These are phyloP conservation scores for Dicrostonyx torquatus DNA, from an alignment of 2,797 vertebrate genomes.

Conservation along the genomic window DNA sequence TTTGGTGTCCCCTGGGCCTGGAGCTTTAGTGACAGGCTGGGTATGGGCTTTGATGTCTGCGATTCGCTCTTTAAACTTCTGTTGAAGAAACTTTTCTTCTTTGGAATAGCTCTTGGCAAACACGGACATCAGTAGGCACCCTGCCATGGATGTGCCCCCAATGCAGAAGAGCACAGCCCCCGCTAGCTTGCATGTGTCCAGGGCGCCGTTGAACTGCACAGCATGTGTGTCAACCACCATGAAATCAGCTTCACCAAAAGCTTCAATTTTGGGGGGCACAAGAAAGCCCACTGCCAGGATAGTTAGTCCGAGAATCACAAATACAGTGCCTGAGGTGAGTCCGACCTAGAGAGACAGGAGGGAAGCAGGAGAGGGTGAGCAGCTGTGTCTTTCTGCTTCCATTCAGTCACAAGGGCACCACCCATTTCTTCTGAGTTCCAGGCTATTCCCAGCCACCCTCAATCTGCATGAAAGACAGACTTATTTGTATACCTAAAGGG, in stretches of 20 bases:
- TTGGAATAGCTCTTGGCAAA: slow-evolving; percentile 96
- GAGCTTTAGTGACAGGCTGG: slow-evolving; percentile 93
- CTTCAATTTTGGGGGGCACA: slow-evolving; percentile 94
- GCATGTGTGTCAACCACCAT: slow-evolving; percentile 91
- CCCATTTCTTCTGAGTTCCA: background rate
- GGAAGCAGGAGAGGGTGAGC: background rate
- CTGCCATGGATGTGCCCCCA: slow-evolving; percentile 93
- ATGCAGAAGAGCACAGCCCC: slow-evolving; percentile 96
- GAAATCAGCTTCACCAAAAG: slow-evolving; percentile 95
- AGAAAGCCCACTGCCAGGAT: slow-evolving; percentile 95
- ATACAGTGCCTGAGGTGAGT: slow-evolving; percentile 93
- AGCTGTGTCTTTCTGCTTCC: no score
- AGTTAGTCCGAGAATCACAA: slow-evolving; percentile 93
- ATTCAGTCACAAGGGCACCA: background rate
- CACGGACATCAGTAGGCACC: slow-evolving; percentile 93
- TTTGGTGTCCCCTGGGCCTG: slow-evolving; percentile 93
- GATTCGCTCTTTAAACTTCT: slow-evolving; percentile 96
- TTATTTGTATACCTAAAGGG: background rate
- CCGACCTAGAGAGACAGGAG: slow-evolving; percentile 90
- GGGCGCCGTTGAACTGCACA: slow-evolving; percentile 93
- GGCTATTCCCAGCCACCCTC: background rate
- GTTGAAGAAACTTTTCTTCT: slow-evolving; percentile 95
- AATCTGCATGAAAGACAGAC: background rate
- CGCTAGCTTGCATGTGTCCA: slow-evolving; percentile 95
- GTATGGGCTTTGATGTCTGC: slow-evolving; percentile 92